Conservation (phyloP, 1,140 invertebrate species). For the Cydia pomonella region DNA sequence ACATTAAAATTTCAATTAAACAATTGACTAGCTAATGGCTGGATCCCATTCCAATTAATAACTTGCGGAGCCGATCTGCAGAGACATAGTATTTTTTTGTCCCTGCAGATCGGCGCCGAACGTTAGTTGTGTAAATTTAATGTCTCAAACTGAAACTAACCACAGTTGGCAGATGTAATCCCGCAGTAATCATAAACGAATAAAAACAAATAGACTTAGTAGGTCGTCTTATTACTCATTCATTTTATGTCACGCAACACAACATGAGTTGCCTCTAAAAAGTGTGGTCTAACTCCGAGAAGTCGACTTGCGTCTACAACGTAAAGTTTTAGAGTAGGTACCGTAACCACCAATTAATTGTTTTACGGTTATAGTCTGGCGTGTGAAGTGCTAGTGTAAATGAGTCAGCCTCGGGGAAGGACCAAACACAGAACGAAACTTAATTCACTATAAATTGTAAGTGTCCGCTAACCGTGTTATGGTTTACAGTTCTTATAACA, state of each 20-base stretch:
- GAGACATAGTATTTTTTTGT: too few relatives aligned
- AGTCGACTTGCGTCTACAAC: background rate
- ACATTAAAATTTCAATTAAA: too few relatives aligned
- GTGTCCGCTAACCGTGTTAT: constrained; percentile 18
- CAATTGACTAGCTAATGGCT: too few relatives aligned
- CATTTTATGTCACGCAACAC: too few relatives aligned
- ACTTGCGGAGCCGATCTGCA: too few relatives aligned
- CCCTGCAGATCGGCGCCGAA: too few relatives aligned
- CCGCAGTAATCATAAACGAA: too few relatives aligned
- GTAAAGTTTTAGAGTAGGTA: background rate
- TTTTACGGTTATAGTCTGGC: background rate
- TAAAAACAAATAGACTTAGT: background rate
- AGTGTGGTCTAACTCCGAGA: background rate
- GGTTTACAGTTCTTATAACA: background rate
- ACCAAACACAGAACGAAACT: constrained; percentile 19
- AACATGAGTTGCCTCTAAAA: background rate
- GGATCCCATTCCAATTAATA: too few relatives aligned
- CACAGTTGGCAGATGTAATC: too few relatives aligned
- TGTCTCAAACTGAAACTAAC: too few relatives aligned
- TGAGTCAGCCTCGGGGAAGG: constrained; percentile 28
- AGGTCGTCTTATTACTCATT: background rate
- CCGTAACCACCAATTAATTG: background rate
- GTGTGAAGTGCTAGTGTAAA: background rate
- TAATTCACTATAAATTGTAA: background rate
- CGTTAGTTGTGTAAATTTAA: too few relatives aligned